Percentiles rank a stretch among this genome's conserved stretches.
These are phyloP conservation scores for Urophycis tenuis DNA, from an alignment of 2,797 vertebrate species.

Conservation along the genomic window DNA sequence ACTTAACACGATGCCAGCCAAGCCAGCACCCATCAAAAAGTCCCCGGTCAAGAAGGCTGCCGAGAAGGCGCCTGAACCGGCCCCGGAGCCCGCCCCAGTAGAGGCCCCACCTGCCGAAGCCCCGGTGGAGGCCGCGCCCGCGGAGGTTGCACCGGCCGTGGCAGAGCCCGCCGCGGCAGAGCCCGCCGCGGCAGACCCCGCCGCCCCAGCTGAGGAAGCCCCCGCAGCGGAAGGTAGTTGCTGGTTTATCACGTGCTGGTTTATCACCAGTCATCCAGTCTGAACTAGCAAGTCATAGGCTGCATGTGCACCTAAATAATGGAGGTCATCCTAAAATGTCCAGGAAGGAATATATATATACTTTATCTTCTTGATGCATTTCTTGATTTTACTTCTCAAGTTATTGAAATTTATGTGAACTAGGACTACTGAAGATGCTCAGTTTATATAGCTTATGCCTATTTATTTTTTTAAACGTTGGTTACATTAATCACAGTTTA, in stretches of 20 bases:
- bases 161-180: slow-evolving; percentile 25
- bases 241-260: not conserved
- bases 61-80: slow-evolving; percentile 48
- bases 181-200: slow-evolving; percentile 16
- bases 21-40: slow-evolving; percentile 73
- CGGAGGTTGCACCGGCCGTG: not conserved
- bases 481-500: too few species aligned
- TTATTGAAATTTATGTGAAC: too few species aligned
- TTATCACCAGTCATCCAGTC: not conserved
- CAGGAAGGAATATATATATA: too few species aligned
- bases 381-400: too few species aligned
- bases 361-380: too few species aligned
- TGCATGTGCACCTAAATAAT: not conserved
- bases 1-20: slow-evolving; percentile 67
- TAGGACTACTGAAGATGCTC: too few species aligned
- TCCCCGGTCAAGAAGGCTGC: slow-evolving; percentile 58
- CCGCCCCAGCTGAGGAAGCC: slow-evolving; percentile 24
- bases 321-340: not conserved
- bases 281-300: not conserved
- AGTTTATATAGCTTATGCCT: too few species aligned
- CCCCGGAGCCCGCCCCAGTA: slow-evolving; percentile 34
- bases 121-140: slow-evolving; percentile 10
- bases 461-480: too few species aligned
- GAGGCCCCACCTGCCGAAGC: slow-evolving; percentile 39
- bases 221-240: slow-evolving; percentile 34